These are phyloP conservation scores for Slavum lentiscoides DNA, from an alignment of 2,888 invertebrate species.

Conservation along the genomic window DNA sequence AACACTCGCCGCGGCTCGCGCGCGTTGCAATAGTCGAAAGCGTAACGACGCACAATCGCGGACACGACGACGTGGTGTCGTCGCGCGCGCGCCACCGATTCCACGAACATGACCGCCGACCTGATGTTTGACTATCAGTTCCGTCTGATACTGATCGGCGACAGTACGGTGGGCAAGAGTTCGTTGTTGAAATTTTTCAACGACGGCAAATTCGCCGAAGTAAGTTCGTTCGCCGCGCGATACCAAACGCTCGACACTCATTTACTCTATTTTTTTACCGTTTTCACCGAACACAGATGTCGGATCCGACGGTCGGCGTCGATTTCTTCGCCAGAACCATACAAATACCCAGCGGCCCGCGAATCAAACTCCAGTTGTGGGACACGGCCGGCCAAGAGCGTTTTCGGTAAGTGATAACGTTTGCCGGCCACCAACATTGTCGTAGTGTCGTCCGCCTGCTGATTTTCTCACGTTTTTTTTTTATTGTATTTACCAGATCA, in stretches of 20 bases:
- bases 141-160: constrained; percentile 94
- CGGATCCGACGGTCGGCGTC: constrained; percentile 98
- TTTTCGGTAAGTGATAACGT: constrained; percentile 69
- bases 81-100: too few species aligned
- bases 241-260: too few species aligned
- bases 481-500: constrained; percentile 65
- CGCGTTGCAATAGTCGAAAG: too few species aligned
- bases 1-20: too few species aligned
- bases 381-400: constrained; percentile 98
- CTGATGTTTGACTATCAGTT: constrained; percentile 98
- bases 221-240: constrained; percentile 61
- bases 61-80: too few species aligned
- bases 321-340: constrained; percentile 97
- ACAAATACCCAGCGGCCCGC: constrained; percentile 91
- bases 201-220: constrained; percentile 92
- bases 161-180: constrained; percentile 98
- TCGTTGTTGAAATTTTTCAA: constrained; percentile 90
- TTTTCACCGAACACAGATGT: constrained; percentile 66
- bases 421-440: neutral
- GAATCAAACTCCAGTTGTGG: constrained; percentile 97
- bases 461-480: neutral
- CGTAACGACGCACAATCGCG: too few species aligned
- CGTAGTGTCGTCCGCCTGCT: neutral
- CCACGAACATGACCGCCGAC: constrained; percentile 66
- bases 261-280: neutral